A percentile compares a stretch with the other conserved stretches of the same genome.
Conservation (phyloP, 64 coral and sea anemone genomes). For the Pocillopora verrucosa region DNA sequence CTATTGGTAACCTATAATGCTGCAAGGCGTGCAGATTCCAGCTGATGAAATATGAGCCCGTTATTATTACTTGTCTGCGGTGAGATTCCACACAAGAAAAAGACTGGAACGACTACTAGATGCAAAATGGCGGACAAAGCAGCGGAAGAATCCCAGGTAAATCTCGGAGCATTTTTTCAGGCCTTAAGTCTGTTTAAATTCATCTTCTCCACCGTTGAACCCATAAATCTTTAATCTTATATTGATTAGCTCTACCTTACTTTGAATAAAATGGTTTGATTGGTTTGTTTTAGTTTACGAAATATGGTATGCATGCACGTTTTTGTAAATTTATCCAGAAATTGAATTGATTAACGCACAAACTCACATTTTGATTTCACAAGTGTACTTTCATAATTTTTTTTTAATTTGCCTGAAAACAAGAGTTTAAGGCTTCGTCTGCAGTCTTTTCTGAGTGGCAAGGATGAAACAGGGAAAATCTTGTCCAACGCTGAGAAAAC, state of each 20-base stretch:
- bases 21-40: neutral
- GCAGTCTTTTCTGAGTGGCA: conserved; percentile 59
- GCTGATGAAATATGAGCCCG: conserved; percentile 20
- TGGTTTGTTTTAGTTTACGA: too few species aligned
- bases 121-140: conserved; percentile 53
- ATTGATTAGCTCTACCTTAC: neutral
- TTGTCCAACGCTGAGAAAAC: conserved; percentile 70
- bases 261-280: too few species aligned
- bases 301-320: too few species aligned
- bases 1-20: too few species aligned
- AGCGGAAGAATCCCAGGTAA: neutral
- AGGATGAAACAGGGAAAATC: conserved; percentile 19
- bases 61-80: neutral
- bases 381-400: neutral
- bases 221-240: neutral
- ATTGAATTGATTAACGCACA: too few species aligned
- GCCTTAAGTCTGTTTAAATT: neutral
- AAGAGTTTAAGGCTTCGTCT: conserved; percentile 59
- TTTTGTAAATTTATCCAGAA: too few species aligned
- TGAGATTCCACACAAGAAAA: neutral
- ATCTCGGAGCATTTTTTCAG: neutral
- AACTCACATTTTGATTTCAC: too few species aligned
- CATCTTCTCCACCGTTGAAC: neutral
- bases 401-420: neutral
- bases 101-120: conserved; percentile 24